These are phyloP conservation scores for Calonectris borealis DNA, from an alignment of 2,113 vertebrate genomes.

Conservation along the genomic window DNA sequence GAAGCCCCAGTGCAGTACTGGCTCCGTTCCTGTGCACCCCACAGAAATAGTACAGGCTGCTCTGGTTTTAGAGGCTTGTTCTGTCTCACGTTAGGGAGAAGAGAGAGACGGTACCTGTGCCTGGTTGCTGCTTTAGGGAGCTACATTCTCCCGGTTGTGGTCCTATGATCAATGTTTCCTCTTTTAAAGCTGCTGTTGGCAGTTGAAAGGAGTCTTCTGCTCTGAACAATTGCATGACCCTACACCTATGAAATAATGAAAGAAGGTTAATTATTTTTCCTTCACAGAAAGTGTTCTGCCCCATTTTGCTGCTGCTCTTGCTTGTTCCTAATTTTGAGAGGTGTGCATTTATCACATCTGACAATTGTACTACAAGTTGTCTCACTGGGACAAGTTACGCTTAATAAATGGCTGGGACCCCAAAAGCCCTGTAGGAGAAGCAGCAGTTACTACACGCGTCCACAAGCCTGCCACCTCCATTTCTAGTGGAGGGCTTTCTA, in stretches of 20 bases:
- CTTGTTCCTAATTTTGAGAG: not conserved
- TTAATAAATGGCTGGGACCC: not conserved
- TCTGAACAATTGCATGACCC: not conserved
- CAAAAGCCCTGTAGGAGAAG: not conserved
- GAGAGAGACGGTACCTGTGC: too few species aligned
- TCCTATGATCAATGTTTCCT: fast-evolving
- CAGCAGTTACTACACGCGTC: fast-evolving
- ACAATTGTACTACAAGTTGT: not conserved
- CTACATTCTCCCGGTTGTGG: fast-evolving
- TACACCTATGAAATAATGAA: too few species aligned
- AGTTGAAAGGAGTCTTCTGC: not conserved
- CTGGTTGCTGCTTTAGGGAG: not conserved
- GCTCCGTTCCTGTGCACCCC: not conserved
- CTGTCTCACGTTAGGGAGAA: not conserved
- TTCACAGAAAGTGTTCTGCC: not conserved
- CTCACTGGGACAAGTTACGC: too few species aligned
- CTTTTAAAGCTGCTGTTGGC: not conserved
- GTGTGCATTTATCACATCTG: not conserved
- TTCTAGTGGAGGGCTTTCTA: fast-evolving
- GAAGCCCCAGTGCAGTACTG: fast-evolving
- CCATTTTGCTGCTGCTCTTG: not conserved
- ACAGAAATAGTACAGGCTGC: too few species aligned
- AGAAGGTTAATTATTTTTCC: not conserved
- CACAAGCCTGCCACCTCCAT: too few species aligned
- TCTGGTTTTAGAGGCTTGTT: not conserved